phyloP scores from a whole-genome alignment of 1,140 invertebrate genomes.

The Archivesica marissinica region DNA sequence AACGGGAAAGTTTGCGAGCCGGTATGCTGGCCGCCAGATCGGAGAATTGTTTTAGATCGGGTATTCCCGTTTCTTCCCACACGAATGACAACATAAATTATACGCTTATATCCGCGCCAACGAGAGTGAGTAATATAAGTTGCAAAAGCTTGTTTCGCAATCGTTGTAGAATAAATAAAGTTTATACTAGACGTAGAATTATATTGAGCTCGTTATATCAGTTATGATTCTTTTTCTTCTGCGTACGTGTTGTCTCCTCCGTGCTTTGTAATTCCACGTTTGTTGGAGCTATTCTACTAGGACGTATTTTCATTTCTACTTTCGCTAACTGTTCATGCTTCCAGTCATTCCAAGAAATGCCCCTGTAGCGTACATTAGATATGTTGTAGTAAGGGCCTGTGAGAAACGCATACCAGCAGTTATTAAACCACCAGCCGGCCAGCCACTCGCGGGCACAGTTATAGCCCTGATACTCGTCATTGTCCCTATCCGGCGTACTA shows the following conservation, averaged over 20 bases:
- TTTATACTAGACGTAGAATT: too few relatives aligned
- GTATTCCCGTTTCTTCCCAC: too few relatives aligned
- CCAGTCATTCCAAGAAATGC: constrained; percentile 93
- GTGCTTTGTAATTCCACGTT: constrained; percentile 5
- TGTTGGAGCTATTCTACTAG: constrained; percentile 63
- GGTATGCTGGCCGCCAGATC: too few relatives aligned
- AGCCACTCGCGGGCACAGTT: constrained; percentile 87
- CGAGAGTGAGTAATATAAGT: too few relatives aligned
- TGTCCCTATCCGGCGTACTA: constrained; percentile 89
- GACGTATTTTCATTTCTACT: constrained; percentile 92
- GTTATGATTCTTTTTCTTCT: not conserved
- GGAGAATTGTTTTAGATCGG: too few relatives aligned
- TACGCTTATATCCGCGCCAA: too few relatives aligned
- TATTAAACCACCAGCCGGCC: constrained; percentile 86
- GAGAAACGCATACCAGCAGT: constrained; percentile 96
- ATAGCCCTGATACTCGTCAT: constrained; percentile 89
- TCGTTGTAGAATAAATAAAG: too few relatives aligned
- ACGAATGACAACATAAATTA: too few relatives aligned
- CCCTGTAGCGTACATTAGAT: constrained; percentile 90
- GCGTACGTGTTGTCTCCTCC: not conserved
- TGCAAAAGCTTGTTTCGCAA: too few relatives aligned
- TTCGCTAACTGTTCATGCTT: constrained; percentile 91
- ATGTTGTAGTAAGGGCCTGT: constrained; percentile 95
- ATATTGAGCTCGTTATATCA: too few relatives aligned
- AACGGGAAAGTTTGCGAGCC: too few relatives aligned